Conservation (phyloP, 1,140 invertebrate species). For the Helicoverpa zea region DNA sequence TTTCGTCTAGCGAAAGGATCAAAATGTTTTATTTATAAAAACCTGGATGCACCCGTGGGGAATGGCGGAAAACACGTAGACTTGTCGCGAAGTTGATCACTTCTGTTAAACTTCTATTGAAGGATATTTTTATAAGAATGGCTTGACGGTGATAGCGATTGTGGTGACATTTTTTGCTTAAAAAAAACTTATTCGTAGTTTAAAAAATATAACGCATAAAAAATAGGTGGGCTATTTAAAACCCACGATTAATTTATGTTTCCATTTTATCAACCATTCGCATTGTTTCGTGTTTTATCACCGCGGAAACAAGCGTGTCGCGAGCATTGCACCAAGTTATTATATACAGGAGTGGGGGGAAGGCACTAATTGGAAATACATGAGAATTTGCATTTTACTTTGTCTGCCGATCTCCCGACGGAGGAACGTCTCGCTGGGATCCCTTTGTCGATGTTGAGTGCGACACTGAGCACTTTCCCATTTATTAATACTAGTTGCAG, state of each 20-base stretch:
- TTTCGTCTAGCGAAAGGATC: slow-evolving; percentile 60
- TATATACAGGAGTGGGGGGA: slow-evolving; percentile 53
- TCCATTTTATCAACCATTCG: not conserved
- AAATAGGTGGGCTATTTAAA: too few species aligned
- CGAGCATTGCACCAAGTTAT: slow-evolving; percentile 58
- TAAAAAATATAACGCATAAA: too few species aligned
- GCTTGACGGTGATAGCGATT: too few species aligned
- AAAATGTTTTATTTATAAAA: slow-evolving; percentile 81
- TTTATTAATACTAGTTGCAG: slow-evolving; percentile 47
- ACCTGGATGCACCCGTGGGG: slow-evolving; percentile 42
- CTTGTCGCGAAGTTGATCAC: not conserved
- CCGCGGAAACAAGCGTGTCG: slow-evolving; percentile 1
- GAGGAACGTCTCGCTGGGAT: slow-evolving; percentile 64
- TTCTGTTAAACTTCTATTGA: too few species aligned
- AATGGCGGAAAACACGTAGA: slow-evolving; percentile 37
- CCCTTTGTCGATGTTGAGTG: slow-evolving; percentile 64
- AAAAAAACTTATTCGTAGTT: too few species aligned
- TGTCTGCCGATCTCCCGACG: slow-evolving; percentile 70
- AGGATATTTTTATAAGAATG: too few species aligned
- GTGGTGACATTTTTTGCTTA: too few species aligned
- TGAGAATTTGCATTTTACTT: slow-evolving; percentile 84
- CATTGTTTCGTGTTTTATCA: slow-evolving; percentile 5
- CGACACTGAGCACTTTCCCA: slow-evolving; percentile 5
- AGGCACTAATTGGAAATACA: slow-evolving; percentile 82
- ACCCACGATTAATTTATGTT: too few species aligned